Evolutionary conservation across 2,888 invertebrate genomes (phyloP), one percentile per base, ranked within the genome.

Genomic region (Julus scandinavius): DNA sequence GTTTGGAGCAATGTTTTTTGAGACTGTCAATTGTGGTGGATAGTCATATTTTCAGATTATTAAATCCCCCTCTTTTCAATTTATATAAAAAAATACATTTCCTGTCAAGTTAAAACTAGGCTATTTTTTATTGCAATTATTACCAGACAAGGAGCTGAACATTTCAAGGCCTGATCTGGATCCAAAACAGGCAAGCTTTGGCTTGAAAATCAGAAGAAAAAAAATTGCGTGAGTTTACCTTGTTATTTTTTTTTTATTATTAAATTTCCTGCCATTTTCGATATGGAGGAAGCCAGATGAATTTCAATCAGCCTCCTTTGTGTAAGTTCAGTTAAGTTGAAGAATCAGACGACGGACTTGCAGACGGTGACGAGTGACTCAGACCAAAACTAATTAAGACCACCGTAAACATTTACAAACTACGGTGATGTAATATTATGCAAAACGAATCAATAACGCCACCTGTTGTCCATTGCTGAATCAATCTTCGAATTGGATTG

Each of bases 311-410:
- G 29, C 9, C 72, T 20, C 29, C 72, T 72, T 72, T 72, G 72
- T 72, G 72, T 20, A 29, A 29, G 72, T 72, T 72, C 72, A 20
- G 20, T 72, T 72, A 72, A 72, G 20, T 20, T 72, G 72, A 72
- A 72, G 72, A 72, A 20, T 72, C 72, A 72, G 72, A 29, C 72
- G 20, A 29, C 29, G 72, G 72, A 72, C 11, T 72, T 29, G 29
- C 72, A 72, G 72, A 72, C 72, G 20, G 11, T 29, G 29, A 6
- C 20, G 29, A 72, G 72, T 72, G 72, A 72, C 20, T 72, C 72
- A 72, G 72, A 72, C 72, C 72, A 72, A 72, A 29, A 72, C 72
- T 72, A 72, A 72, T 72, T 72, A 72, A 72, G 45, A 45, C 45
- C 45, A 45, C 45, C 7, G 0, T 45, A 45, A 45, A 45, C 45